These are phyloP conservation scores for Lissocephala sabroskyi DNA, from an alignment of 2,888 invertebrate species.

Conservation along the genomic window DNA sequence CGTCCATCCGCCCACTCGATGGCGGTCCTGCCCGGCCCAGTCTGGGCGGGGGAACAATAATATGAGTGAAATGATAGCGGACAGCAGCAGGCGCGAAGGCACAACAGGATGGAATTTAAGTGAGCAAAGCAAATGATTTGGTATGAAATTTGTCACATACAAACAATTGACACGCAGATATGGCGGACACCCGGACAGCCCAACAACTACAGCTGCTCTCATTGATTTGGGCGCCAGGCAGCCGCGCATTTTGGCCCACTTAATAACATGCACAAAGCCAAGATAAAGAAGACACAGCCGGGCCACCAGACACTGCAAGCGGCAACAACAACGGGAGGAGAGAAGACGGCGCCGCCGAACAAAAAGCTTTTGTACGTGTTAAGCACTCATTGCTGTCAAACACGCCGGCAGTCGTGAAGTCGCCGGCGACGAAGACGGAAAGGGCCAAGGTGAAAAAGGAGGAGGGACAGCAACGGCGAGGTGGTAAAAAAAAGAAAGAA, in stretches of 20 bases:
- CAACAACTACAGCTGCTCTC: constrained; percentile 21
- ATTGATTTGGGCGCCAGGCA: constrained; percentile 29
- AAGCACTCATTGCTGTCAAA: constrained; percentile 62
- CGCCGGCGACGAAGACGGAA: constrained; percentile 29
- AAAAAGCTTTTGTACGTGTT: constrained; percentile 58
- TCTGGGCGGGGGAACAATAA: constrained; percentile 1
- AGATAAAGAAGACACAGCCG: constrained; percentile 52
- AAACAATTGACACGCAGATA: constrained; percentile 20
- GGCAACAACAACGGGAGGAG: constrained; percentile 20
- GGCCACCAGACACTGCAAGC: constrained; percentile 4
- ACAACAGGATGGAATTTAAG: no score
- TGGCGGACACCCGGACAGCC: constrained; percentile 13
- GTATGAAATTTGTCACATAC: constrained; percentile 41
- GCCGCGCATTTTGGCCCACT: constrained; percentile 27
- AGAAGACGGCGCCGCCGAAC: constrained; percentile 34
- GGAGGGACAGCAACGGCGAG: no score
- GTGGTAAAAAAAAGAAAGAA: constrained; percentile 1
- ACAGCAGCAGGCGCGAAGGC: no score
- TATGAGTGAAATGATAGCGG: not conserved
- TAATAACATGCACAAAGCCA: constrained; percentile 61
- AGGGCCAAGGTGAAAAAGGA: constrained; percentile 18
- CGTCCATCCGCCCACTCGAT: constrained; percentile 11
- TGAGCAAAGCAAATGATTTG: constrained; percentile 55
- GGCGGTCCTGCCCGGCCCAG: not conserved
- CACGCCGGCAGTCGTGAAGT: constrained; percentile 32